These are phyloP conservation scores for Herminia tarsipennalis DNA, from an alignment of 2,888 invertebrate species.

Conservation along the genomic window DNA sequence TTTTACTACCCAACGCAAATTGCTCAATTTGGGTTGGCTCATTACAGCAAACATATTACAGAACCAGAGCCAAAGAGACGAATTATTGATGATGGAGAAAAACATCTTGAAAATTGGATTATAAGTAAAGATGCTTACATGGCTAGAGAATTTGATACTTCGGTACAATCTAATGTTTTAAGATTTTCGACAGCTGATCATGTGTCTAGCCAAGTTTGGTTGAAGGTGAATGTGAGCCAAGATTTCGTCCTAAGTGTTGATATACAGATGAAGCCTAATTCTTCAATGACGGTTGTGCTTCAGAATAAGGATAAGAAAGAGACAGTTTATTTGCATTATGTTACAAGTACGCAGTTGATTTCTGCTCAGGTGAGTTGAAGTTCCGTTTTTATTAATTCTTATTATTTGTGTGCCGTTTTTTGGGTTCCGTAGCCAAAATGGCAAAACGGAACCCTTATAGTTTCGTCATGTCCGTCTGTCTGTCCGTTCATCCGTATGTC, in stretches of 20 bases:
- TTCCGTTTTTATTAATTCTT: not conserved
- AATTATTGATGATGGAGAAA: conserved; percentile 90
- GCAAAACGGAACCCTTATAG: no score
- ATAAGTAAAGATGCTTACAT: conserved; percentile 89
- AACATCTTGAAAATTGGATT: conserved; percentile 89
- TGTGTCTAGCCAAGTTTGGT: conserved; percentile 88
- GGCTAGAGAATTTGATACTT: conserved; percentile 86
- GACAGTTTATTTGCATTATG: conserved; percentile 92
- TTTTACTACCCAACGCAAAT: conserved; percentile 99
- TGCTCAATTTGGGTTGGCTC: conserved; percentile 98
- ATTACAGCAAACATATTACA: conserved; percentile 97
- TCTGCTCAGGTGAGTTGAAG: conserved; percentile 87
- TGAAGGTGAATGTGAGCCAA: conserved; percentile 81
- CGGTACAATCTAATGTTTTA: conserved; percentile 86
- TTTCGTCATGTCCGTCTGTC: no score
- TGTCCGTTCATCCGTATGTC: no score
- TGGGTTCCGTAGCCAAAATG: no score
- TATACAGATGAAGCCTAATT: conserved; percentile 90
- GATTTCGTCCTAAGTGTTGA: conserved; percentile 92
- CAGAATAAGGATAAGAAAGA: conserved; percentile 91
- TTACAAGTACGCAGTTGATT: conserved; percentile 90
- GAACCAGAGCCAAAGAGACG: conserved; percentile 92
- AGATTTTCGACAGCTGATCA: conserved; percentile 91
- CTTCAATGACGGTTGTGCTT: conserved; percentile 92
- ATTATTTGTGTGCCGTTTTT: no score